Percentiles rank a stretch among this genome's conserved stretches.
phyloP scores from a whole-genome alignment of 2,888 invertebrate species.

The Caenorhabditis macrosperma region DNA sequence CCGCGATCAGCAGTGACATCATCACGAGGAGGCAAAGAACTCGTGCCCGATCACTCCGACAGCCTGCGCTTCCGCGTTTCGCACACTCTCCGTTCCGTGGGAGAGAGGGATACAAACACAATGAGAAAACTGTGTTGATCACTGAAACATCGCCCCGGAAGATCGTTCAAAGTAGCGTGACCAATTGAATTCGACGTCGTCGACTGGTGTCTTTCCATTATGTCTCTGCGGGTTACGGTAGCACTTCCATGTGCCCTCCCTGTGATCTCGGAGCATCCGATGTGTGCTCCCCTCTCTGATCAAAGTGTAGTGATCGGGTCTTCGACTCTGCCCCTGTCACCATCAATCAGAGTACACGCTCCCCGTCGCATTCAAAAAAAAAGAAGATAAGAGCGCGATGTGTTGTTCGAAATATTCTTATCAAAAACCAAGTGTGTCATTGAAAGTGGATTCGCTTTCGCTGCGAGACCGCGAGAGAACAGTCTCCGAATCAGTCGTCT shows the following conservation, averaged over 20 bases:
- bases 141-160: slow-evolving; percentile 27
- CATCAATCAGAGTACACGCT: background rate
- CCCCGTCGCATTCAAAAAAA: background rate
- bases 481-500: background rate
- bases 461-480: background rate
- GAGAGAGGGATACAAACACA: slow-evolving; percentile 21
- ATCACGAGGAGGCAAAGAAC: slow-evolving; percentile 51
- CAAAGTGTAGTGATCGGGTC: background rate
- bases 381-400: background rate
- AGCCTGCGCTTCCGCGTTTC: slow-evolving; percentile 15
- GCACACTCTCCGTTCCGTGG: background rate
- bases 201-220: background rate
- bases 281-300: no score
- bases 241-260: background rate
- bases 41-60: slow-evolving; percentile 27
- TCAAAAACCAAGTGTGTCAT: slow-evolving; percentile 1
- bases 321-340: background rate
- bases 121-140: slow-evolving; percentile 39
- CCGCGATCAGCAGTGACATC: slow-evolving; percentile 44
- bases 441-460: slow-evolving; percentile 4
- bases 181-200: background rate
- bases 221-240: background rate
- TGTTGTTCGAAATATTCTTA: background rate
- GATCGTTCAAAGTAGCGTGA: background rate
- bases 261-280: background rate